Base-by-base conservation (phyloP, 64 coral and sea anemone species). In the Platygyra sinensis region DNA sequence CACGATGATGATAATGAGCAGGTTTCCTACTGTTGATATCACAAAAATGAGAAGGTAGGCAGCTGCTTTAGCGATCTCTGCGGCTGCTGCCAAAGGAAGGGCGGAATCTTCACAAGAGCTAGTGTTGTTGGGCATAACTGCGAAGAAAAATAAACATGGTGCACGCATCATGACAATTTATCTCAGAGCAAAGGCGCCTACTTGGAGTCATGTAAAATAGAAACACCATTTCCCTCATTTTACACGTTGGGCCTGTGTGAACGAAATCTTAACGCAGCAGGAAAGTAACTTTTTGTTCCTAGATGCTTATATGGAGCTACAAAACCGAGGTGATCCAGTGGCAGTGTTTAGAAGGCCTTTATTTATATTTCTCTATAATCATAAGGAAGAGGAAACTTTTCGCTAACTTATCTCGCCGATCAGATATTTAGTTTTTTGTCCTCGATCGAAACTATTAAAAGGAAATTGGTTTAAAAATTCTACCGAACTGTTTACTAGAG, bases 61-160 rank as follows among this genome's bases (percentile, higher is more conserved):
- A 3, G 60, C 17, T n/a, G 61, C 18, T 50, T 83, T 83, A 61
- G 33, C 80, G 10, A 64, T 36, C 60, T 69, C 65, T 1, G 80
- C 30, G 22, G 55, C 32, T 32, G 7, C 29, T 49, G 27, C 19
- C 22, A 18, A 24, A 46, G 61, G 30, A n/a, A 67, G 19, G 18
- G 38, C 19, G 24, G 30, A 18, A 10, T 14, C 79, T 17, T 15
- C 28, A 20, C 80, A 83, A 31, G 31, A 64, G 61, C 80, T 83
- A 0, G 80, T 39, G 20, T 83, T 83, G 61, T 49, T 83, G 80
- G 32, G 67, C 80, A 83, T 83, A 25, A 27, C 32, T 83, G 10
- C 52, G 7, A 51, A 22, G 39, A 46, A 51, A 77, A 77, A 77
- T 8, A 42, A 49, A 36, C 2, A 62, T 62, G 20, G 2, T 18